phyloP scores from a whole-genome alignment of 1,140 invertebrate species.

The Eueides isabella region DNA sequence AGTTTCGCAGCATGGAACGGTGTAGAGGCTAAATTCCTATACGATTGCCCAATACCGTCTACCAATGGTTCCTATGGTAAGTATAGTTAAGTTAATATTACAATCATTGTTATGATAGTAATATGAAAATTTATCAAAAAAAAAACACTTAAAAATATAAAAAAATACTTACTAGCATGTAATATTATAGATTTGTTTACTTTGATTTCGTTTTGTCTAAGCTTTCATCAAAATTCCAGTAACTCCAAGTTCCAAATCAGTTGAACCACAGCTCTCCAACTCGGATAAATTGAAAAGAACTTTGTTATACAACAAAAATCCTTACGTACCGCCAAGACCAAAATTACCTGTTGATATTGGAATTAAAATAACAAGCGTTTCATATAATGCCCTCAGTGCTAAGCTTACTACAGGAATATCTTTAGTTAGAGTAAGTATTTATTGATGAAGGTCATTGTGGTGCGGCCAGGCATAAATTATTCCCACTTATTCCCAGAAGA shows the following conservation, averaged over 20 bases:
- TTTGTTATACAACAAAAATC: constrained; percentile 49
- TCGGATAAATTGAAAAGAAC: constrained; percentile 55
- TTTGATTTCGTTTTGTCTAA: neutral
- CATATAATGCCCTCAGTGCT: constrained; percentile 58
- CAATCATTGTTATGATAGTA: too few species aligned
- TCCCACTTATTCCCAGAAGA: too few species aligned
- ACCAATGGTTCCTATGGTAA: constrained; percentile 46
- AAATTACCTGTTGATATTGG: constrained; percentile 53
- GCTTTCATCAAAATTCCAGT: constrained; percentile 34
- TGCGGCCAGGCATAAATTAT: too few species aligned
- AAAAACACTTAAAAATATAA: too few species aligned
- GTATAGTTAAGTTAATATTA: constrained; percentile 12
- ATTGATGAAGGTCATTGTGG: neutral
- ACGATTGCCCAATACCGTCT: constrained; percentile 78
- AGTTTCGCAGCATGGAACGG: constrained; percentile 84
- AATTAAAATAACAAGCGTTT: constrained; percentile 54
- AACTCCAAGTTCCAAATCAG: constrained; percentile 52
- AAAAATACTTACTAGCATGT: too few species aligned
- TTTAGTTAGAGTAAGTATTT: constrained; percentile 56
- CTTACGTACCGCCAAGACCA: constrained; percentile 51
- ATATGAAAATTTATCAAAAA: too few species aligned
- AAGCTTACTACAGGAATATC: constrained; percentile 60
- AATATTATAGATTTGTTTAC: neutral
- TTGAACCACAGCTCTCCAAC: constrained; percentile 55
- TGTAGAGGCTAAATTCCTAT: constrained; percentile 83